These are phyloP conservation scores for Remorina albescens DNA, from an alignment of 2,797 vertebrate species.

Conservation along the genomic window DNA sequence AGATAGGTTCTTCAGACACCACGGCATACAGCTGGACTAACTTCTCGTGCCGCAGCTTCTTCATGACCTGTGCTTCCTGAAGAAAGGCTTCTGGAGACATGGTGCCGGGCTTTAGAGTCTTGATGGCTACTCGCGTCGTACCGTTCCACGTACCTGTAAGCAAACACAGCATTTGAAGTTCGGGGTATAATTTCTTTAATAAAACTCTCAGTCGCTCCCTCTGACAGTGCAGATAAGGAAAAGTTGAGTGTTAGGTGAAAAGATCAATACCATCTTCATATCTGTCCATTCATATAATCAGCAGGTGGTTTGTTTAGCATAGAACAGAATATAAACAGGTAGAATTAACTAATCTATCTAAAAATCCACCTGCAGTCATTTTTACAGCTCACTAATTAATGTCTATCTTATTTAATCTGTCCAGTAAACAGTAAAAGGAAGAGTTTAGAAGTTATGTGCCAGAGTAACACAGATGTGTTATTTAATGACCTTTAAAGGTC, in stretches of 20 bases:
- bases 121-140: conserved; percentile 95
- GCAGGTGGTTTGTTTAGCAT: background rate
- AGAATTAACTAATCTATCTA: background rate
- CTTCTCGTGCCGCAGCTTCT: conserved; percentile 96
- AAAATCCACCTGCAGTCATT: too few species aligned
- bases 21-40: conserved; percentile 96
- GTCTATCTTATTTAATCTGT: background rate
- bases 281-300: background rate
- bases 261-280: background rate
- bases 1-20: conserved; percentile 97
- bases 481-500: too few species aligned
- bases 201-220: background rate
- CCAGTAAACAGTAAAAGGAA: background rate
- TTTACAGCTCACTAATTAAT: background rate
- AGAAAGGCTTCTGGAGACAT: conserved; percentile 98
- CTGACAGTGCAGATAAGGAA: background rate
- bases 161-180: background rate
- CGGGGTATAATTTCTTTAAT: background rate
- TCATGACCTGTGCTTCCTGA: conserved; percentile 98
- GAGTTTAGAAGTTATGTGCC: too few species aligned
- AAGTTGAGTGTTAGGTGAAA: background rate
- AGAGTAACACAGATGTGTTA: too few species aligned
- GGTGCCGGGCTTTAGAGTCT: conserved; percentile 95
- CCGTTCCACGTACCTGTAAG: conserved; percentile 94
- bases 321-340: too few species aligned